Percentiles rank a stretch among this genome's conserved stretches.
phyloP scores from a whole-genome alignment of 1,140 invertebrate species.

The Portunus trituberculatus region DNA sequence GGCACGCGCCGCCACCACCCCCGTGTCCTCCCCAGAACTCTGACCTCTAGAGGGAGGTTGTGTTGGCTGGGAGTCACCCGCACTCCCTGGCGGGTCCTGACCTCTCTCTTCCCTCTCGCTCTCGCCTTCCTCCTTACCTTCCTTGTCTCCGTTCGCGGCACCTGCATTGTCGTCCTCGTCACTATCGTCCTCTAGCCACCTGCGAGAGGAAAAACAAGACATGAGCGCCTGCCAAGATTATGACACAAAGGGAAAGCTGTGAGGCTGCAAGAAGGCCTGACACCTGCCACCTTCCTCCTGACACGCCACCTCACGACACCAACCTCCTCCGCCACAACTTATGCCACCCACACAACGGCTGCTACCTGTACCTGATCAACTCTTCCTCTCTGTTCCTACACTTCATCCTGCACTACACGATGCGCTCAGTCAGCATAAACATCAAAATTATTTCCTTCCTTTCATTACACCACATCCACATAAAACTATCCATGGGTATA shows the following conservation, averaged over 20 bases:
- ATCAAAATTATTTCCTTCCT: neutral
- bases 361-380: neutral
- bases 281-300: neutral
- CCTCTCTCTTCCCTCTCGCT: neutral
- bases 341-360: neutral
- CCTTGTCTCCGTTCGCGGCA: neutral
- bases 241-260: conserved; percentile 10
- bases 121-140: neutral
- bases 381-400: neutral
- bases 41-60: conserved; percentile 48
- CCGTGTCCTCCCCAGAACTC: conserved; percentile 57
- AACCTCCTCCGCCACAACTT: neutral
- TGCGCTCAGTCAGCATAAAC: neutral
- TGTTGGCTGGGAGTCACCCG: conserved; percentile 35
- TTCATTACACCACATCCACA: neutral
- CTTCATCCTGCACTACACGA: neutral
- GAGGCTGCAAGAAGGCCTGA: neutral
- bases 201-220: conserved; percentile 16
- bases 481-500: neutral
- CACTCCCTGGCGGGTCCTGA: neutral
- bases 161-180: conserved; percentile 51
- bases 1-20: conserved; percentile 65
- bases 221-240: neutral
- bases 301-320: conserved; percentile 6
- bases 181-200: conserved; percentile 60